Evolutionary conservation across 1,140 invertebrate species (phyloP).

Genomic region (Sesamia nonagrioides): DNA sequence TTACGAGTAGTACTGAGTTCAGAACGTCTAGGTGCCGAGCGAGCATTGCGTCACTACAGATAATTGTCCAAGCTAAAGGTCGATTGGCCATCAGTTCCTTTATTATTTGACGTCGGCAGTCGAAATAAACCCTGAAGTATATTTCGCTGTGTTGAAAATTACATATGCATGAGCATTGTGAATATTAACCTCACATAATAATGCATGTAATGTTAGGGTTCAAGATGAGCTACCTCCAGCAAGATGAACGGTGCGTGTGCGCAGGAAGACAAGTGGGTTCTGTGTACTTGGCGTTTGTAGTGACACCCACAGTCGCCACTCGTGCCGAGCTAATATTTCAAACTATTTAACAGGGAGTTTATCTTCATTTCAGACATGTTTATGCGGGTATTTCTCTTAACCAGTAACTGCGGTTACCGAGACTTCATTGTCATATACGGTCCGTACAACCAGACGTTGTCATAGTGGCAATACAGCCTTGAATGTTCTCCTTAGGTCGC

Average conservation of each 20-base stretch:
- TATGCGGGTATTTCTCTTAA: constrained; percentile 69
- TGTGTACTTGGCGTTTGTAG: constrained; percentile 19
- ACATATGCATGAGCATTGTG: constrained; percentile 12
- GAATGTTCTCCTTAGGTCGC: constrained; percentile 70
- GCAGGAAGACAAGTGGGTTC: neutral
- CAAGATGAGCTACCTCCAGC: constrained; percentile 6
- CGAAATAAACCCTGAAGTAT: constrained; percentile 61
- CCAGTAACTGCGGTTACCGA: constrained; percentile 66
- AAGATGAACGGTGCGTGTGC: constrained; percentile 27
- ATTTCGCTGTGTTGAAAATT: constrained; percentile 19
- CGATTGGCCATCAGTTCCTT: constrained; percentile 70
- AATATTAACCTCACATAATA: constrained; percentile 30
- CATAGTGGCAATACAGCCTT: constrained; percentile 50
- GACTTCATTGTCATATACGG: constrained; percentile 67
- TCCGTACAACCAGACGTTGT: constrained; percentile 54
- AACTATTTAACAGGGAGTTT: constrained; percentile 72
- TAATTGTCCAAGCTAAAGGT: constrained; percentile 50
- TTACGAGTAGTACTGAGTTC: constrained; percentile 55
- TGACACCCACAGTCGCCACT: constrained; percentile 58
- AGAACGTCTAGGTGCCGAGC: constrained; percentile 22
- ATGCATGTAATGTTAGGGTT: constrained; percentile 8
- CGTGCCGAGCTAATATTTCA: constrained; percentile 66
- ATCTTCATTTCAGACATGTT: constrained; percentile 74
- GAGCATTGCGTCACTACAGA: constrained; percentile 41
- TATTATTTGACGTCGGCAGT: constrained; percentile 63